phyloP scores from a whole-genome alignment of 2,113 vertebrate species.

The Rhinichthys klamathensis region DNA sequence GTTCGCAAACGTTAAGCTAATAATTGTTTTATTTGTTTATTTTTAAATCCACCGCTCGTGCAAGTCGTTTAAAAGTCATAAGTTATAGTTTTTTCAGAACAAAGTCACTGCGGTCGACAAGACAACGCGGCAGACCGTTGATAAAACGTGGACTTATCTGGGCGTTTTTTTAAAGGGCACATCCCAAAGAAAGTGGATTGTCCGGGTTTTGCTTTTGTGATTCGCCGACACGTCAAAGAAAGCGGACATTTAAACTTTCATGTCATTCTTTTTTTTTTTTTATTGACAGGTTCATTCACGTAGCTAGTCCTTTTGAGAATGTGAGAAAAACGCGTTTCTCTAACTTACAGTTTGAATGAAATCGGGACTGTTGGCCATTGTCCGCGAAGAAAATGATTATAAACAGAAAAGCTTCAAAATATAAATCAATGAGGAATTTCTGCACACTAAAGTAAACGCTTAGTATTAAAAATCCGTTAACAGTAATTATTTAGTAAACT shows the following conservation, averaged over 20 bases:
- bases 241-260: slow-evolving; percentile 56
- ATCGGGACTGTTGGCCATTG: neutral
- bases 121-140: neutral
- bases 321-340: neutral
- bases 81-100: slow-evolving; percentile 38
- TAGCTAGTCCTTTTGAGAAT: too few relatives aligned
- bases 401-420: neutral
- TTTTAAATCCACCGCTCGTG: too few relatives aligned
- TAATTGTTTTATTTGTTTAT: neutral
- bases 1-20: neutral
- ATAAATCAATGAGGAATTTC: neutral
- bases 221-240: slow-evolving; percentile 36
- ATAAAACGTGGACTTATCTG: slow-evolving; percentile 62
- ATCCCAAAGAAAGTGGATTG: slow-evolving; percentile 56
- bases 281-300: neutral
- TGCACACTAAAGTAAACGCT: neutral
- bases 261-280: neutral
- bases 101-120: slow-evolving; percentile 17
- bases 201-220: neutral
- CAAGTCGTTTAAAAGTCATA: slow-evolving; percentile 1
- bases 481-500: slow-evolving; percentile 32
- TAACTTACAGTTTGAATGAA: neutral
- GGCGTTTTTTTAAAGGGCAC: slow-evolving; percentile 45
- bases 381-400: neutral
- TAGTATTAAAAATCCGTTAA: neutral